Evolutionary conservation across 2,113 vertebrate genomes (phyloP).

Genomic region (Tragelaphus strepsiceros): DNA sequence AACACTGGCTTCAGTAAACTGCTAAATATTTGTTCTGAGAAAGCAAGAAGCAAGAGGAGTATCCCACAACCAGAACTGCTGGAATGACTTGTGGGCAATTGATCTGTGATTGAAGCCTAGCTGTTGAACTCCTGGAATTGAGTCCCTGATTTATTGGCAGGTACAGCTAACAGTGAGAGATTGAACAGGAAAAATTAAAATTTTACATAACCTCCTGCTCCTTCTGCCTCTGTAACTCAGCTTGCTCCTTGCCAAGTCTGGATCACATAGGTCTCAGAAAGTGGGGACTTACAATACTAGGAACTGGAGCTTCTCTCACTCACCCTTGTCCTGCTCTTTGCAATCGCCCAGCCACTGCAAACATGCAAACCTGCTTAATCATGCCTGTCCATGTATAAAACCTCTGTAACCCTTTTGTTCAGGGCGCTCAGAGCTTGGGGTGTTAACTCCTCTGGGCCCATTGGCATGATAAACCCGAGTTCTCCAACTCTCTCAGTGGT

Average conservation of each 20-base stretch:
- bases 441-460: neutral
- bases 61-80: neutral
- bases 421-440: neutral
- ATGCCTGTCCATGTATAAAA: neutral
- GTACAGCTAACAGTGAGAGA: neutral
- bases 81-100: neutral
- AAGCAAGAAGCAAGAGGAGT: neutral
- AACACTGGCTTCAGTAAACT: neutral
- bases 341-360: neutral
- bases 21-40: neutral
- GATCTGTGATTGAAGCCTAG: neutral
- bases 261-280: neutral
- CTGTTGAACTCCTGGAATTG: neutral
- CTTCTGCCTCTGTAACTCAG: neutral
- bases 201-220: neutral
- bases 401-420: neutral
- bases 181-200: neutral
- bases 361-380: no score
- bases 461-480: neutral
- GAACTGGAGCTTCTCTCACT: neutral
- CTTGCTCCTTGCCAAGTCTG: neutral
- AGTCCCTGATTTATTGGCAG: neutral
- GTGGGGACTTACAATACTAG: neutral
- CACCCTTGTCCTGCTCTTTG: neutral
- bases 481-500: neutral